phyloP scores from a whole-genome alignment of 2,797 vertebrate genomes.

The Cirrhinus mrigala region DNA sequence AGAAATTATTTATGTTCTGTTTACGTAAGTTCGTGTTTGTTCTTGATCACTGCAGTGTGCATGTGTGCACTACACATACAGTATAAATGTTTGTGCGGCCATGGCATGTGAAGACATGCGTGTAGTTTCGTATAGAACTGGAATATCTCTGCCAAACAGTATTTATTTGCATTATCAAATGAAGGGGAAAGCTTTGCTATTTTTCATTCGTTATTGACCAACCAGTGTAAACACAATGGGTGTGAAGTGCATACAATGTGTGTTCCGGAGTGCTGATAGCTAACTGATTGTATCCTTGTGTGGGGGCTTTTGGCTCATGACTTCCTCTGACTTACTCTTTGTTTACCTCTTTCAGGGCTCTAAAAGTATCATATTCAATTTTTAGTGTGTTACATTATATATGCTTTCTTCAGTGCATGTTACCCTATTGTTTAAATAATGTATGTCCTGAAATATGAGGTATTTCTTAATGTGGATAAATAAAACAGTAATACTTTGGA shows the following conservation, averaged over 20 bases:
- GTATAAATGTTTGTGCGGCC: slow-evolving; percentile 15
- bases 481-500: background rate
- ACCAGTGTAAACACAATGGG: slow-evolving; percentile 61
- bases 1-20: slow-evolving; percentile 6
- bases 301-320: slow-evolving; percentile 40
- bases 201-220: slow-evolving; percentile 58
- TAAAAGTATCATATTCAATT: slow-evolving; percentile 38
- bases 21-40: slow-evolving; percentile 12
- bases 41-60: background rate
- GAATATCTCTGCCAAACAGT: slow-evolving; percentile 46
- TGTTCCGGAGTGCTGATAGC: slow-evolving; percentile 57
- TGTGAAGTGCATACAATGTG: slow-evolving; percentile 59
- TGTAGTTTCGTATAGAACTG: slow-evolving; percentile 16
- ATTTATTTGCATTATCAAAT: slow-evolving; percentile 62
- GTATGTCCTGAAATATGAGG: background rate
- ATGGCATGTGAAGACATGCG: slow-evolving; percentile 12
- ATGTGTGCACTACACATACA: slow-evolving; percentile 14
- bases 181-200: slow-evolving; percentile 59
- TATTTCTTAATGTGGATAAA: background rate
- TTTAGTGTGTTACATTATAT: background rate
- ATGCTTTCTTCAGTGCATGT: background rate
- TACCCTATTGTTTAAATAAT: background rate
- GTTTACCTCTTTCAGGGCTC: slow-evolving; percentile 51
- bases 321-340: slow-evolving; percentile 48
- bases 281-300: slow-evolving; percentile 60